Evolutionary conservation across 2,797 vertebrate species (phyloP), one percentile per base, ranked within the genome.

Genomic region (Gorsachius magnificus): DNA sequence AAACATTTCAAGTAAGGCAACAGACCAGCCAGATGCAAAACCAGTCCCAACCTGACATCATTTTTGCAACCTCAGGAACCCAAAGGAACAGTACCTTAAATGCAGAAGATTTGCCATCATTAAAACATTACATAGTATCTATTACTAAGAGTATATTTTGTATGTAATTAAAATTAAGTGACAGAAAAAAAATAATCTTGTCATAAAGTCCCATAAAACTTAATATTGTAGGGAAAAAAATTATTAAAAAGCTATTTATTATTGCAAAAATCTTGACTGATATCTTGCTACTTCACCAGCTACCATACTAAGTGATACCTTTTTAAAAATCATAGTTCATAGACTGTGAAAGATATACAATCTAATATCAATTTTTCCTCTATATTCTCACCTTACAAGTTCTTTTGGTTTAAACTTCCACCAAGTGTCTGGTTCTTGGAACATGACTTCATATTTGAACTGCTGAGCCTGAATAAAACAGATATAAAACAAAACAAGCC

Each of bases 381-480:
- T 87, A 58, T 25, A 29, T 48, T 91, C 97, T 98, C 98, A 99
- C 99, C 98, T 99, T 98, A 99, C 98, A 95, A 99, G 98, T 95
- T 99, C 99, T 98, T 98, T 98, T 57, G 99, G 99, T 95, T 99
- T 99, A 97, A 98, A 98, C 96, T 99, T 99, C 99, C 99, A 99
- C 99, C 99, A 99, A 46, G 99, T 99, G 86, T 99, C 99, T 22
- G 99, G 99, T 96, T 99, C 99, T 97, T 98, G 98, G 97, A 99
- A 99, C 95, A 99, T 96, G 64, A 99, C 98, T 97, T 99, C 99
- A 87, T 99, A 99, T 84, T 98, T 98, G 97, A 99, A 97, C 95
- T 98, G 98, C 95, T 99, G 97, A 57, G 99, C 99, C 99, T 99
- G 94, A 69, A 95, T 68, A 95, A 20, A 94, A 97, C 33, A 91